phyloP scores from a whole-genome alignment of 2,888 invertebrate species.

The Gastrophysa polygoni region DNA sequence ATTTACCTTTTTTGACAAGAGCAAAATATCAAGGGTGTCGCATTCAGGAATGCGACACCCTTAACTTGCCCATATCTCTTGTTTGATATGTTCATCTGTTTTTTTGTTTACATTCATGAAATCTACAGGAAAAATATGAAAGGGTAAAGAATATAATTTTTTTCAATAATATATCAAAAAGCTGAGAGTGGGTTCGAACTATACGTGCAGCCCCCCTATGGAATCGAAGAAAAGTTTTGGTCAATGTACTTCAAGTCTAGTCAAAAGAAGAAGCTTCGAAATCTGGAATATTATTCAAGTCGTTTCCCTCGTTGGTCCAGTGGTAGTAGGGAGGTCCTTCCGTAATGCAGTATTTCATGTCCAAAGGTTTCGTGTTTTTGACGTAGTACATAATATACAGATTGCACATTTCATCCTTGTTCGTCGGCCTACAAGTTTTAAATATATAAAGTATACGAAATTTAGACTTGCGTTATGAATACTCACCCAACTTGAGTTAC shows the following conservation, averaged over 20 bases:
- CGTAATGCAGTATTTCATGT: slow-evolving; percentile 83
- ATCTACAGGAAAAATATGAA: too few relatives aligned
- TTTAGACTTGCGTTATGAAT: slow-evolving; percentile 3
- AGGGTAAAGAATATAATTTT: too few relatives aligned
- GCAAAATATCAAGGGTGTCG: too few relatives aligned
- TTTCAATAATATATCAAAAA: too few relatives aligned
- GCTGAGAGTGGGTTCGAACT: too few relatives aligned
- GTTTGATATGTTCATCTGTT: too few relatives aligned
- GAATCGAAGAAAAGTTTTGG: slow-evolving; percentile 26
- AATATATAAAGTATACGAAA: too few relatives aligned
- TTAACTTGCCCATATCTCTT: too few relatives aligned
- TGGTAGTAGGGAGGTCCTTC: slow-evolving; percentile 84
- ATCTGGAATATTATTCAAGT: slow-evolving; percentile 78
- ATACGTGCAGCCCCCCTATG: too few relatives aligned
- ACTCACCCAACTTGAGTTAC: slow-evolving; percentile 46
- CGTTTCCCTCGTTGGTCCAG: slow-evolving; percentile 72
- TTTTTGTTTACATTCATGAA: too few relatives aligned
- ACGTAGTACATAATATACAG: slow-evolving; percentile 95
- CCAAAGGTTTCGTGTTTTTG: slow-evolving; percentile 72
- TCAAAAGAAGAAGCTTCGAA: slow-evolving; percentile 68
- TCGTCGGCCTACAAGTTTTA: slow-evolving; percentile 75
- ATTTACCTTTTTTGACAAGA: too few relatives aligned
- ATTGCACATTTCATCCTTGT: slow-evolving; percentile 94
- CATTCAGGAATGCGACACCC: too few relatives aligned
- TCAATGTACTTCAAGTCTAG: slow-evolving; percentile 36